Evolutionary conservation across 1,140 invertebrate species (phyloP), one percentile per base, ranked within the genome.

Genomic region (Mya arenaria): DNA sequence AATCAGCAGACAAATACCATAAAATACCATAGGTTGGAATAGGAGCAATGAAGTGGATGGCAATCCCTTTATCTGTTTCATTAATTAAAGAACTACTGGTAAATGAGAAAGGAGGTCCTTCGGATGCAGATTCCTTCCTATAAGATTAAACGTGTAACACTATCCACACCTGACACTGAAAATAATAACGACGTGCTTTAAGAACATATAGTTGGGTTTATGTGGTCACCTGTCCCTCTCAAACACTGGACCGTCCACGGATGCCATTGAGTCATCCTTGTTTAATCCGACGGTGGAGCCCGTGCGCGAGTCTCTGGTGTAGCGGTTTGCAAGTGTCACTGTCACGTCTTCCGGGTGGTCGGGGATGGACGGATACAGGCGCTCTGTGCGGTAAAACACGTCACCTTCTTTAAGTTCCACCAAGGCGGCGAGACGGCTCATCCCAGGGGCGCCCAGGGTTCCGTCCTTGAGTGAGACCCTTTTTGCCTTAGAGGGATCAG

Each of bases 321-420:
- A 68, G 19, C 52, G 55, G 48, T 41, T 72, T 4, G 78, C 80
- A 23, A 86, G 39, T 8, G 86, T 78, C 5, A 88, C 48, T 25
- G 56, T 75, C 0, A 87, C 69, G 23, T 88, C 87, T 25, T 87
- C 86, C 19, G 75, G 69, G 69, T 58, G 17, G 37, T 86, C 85
- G 3, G 83, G 74, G 13, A 84, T 41, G 2, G 84, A 84, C 19
- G 87, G 87, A 44, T 85, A 87, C 10, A 80, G 74, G 19, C 81
- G 63, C 17, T 85, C 82, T 15, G 86, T 88, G 60, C 78, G 83
- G 55, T 88, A 88, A 65, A 74, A 88, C 0, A 78, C 68, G 41
- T 88, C 87, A 0, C 87, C 87, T 23, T 87, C 86, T 65, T 82
- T 82, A 3, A 88, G 79, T 39, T 87, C 84, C 17, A 78, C 52